Percentiles rank a stretch among this genome's conserved stretches.
These are phyloP conservation scores for Helostoma temminkii DNA, from an alignment of 2,797 vertebrate species.

Conservation along the genomic window DNA sequence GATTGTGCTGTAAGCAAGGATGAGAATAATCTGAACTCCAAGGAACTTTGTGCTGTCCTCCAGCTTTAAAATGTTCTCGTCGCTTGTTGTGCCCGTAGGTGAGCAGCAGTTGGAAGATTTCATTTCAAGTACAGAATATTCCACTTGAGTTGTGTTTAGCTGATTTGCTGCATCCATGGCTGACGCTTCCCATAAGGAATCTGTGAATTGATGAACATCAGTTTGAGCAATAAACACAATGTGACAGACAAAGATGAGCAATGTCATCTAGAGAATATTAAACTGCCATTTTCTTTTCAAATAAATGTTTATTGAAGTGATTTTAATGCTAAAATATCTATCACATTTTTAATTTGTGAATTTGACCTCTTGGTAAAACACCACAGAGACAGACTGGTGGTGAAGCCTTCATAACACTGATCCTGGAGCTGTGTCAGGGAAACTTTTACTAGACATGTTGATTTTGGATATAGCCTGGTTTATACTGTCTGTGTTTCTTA, in stretches of 20 bases:
- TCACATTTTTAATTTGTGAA: too few relatives aligned
- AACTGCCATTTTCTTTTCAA: too few relatives aligned
- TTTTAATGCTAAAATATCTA: too few relatives aligned
- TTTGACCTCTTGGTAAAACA: too few relatives aligned
- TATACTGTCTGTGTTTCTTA: neutral
- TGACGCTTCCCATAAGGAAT: conserved; percentile 35
- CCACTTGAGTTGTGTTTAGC: conserved; percentile 59
- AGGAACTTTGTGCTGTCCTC: conserved; percentile 91
- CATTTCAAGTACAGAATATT: conserved; percentile 27
- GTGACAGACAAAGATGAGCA: conserved; percentile 2
- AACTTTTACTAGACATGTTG: neutral
- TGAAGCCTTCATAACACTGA: neutral
- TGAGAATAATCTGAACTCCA: conserved; percentile 91
- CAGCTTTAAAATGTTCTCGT: conserved; percentile 59
- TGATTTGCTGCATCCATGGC: conserved; percentile 65
- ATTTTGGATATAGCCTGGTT: neutral
- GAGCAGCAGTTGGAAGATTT: conserved; percentile 71
- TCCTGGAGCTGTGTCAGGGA: neutral
- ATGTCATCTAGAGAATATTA: too few relatives aligned
- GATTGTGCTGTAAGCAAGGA: conserved; percentile 94
- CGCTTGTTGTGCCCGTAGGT: neutral
- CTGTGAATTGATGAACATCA: conserved; percentile 52
- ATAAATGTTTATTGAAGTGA: too few relatives aligned
- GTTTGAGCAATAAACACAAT: too few relatives aligned
- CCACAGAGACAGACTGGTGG: neutral